These are phyloP conservation scores for Acrocephalus kingi DNA, from an alignment of 2,113 vertebrate genomes.

Conservation along the genomic window DNA sequence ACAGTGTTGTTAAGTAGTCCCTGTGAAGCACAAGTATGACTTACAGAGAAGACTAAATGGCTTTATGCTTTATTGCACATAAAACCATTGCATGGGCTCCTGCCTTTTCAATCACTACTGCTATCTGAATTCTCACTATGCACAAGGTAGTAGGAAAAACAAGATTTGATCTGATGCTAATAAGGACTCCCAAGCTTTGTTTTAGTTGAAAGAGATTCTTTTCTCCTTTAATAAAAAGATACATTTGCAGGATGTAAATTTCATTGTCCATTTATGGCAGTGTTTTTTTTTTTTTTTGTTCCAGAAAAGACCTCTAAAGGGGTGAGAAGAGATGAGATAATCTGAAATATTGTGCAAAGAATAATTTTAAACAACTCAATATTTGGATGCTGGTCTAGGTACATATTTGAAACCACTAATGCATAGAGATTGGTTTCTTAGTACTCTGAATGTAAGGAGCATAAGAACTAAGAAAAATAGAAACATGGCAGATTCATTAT, in stretches of 20 bases:
- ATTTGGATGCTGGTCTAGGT: neutral
- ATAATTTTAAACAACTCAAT: neutral
- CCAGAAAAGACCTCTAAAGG: neutral
- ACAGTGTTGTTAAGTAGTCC: neutral
- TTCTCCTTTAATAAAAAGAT: neutral
- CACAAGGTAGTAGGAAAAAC: neutral
- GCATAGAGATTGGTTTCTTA: neutral
- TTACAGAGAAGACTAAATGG: neutral
- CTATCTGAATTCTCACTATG: neutral
- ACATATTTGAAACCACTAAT: neutral
- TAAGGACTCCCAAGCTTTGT: neutral
- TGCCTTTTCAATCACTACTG: neutral
- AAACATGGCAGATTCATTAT: neutral
- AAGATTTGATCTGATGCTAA: neutral
- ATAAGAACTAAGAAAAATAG: neutral
- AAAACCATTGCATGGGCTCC: neutral
- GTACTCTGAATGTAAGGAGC: neutral
- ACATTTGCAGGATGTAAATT: neutral
- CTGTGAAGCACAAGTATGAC: neutral
- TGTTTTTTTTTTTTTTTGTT: neutral
- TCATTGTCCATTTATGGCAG: neutral
- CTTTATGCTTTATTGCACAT: neutral
- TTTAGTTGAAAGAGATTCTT: neutral
- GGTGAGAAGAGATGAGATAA: neutral
- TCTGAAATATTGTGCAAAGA: neutral